A percentile compares a stretch with the other conserved stretches of the same genome.
Conservation (phyloP, 2,888 invertebrate genomes). For the Ochropleura plecta region DNA sequence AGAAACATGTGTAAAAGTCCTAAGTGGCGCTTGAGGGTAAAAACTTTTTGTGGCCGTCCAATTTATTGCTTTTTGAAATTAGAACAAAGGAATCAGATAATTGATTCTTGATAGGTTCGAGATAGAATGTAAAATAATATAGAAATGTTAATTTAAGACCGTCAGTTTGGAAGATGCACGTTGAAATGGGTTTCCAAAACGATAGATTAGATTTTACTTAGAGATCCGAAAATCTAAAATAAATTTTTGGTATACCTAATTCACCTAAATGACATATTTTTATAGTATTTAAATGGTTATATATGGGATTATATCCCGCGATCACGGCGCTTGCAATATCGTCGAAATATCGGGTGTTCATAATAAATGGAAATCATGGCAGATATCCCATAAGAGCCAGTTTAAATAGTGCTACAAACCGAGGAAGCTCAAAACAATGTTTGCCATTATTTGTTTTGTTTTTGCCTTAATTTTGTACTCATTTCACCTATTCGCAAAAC, state of each 20-base stretch:
- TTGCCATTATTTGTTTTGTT: too few relatives aligned
- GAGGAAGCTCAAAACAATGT: too few relatives aligned
- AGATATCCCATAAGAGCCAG: too few relatives aligned
- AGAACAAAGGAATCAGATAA: slow-evolving; percentile 28
- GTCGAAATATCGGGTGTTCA: too few relatives aligned
- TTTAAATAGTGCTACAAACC: too few relatives aligned
- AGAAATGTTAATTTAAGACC: neutral
- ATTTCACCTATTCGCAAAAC: too few relatives aligned
- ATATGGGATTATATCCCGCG: too few relatives aligned
- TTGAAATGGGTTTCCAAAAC: neutral
- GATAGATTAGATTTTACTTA: neutral
- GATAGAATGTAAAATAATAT: neutral
- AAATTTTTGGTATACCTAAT: neutral
- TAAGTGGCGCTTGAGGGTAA: slow-evolving; percentile 83
- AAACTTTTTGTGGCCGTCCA: slow-evolving; percentile 70
- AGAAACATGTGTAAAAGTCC: slow-evolving; percentile 79
- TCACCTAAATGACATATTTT: too few relatives aligned
- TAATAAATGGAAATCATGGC: too few relatives aligned
- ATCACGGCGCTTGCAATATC: too few relatives aligned
- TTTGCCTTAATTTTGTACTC: too few relatives aligned
- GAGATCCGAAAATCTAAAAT: neutral
- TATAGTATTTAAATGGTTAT: too few relatives aligned
- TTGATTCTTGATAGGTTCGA: slow-evolving; percentile 20
- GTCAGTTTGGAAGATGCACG: neutral
- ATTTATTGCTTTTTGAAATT: slow-evolving; percentile 66